A percentile compares a stretch with the other conserved stretches of the same genome.
phyloP scores from a whole-genome alignment of 2,888 invertebrate genomes.

The Bhutanitis thaidina region DNA sequence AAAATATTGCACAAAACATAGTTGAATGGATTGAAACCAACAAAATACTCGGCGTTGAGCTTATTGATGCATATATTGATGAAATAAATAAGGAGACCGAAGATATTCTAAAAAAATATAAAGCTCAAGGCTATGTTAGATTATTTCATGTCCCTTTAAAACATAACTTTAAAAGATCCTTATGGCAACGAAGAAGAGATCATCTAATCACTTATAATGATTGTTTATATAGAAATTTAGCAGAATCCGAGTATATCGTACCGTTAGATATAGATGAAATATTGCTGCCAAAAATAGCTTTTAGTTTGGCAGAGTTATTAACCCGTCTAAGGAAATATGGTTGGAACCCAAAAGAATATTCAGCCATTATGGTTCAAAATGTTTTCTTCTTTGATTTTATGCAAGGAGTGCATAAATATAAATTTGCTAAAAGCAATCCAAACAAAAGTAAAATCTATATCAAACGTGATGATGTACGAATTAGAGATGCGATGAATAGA shows the following conservation, averaged over 20 bases:
- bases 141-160: slow-evolving; percentile 78
- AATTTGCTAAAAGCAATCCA: slow-evolving; percentile 32
- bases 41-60: slow-evolving; percentile 83
- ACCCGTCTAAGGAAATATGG: slow-evolving; percentile 58
- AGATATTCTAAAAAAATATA: slow-evolving; percentile 79
- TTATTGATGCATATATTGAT: slow-evolving; percentile 83
- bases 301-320: slow-evolving; percentile 80
- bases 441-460: slow-evolving; percentile 51
- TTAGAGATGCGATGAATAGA: slow-evolving; percentile 29
- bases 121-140: slow-evolving; percentile 64
- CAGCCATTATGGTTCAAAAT: slow-evolving; percentile 83
- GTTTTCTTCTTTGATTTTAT: slow-evolving; percentile 84
- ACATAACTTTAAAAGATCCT: slow-evolving; percentile 48
- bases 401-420: slow-evolving; percentile 49
- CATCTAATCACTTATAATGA: slow-evolving; percentile 89
- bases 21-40: slow-evolving; percentile 87
- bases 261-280: slow-evolving; percentile 88
- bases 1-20: slow-evolving; percentile 81
- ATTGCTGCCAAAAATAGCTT: slow-evolving; percentile 81
- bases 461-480: slow-evolving; percentile 68
- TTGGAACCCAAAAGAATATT: slow-evolving; percentile 69
- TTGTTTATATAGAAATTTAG: slow-evolving; percentile 86
- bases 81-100: slow-evolving; percentile 75
- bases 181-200: slow-evolving; percentile 85
- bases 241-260: slow-evolving; percentile 81